A percentile compares a stretch with the other conserved stretches of the same genome.
These are phyloP conservation scores for Hyperoplus lanceolatus DNA, from an alignment of 2,797 vertebrate species.

Conservation along the genomic window DNA sequence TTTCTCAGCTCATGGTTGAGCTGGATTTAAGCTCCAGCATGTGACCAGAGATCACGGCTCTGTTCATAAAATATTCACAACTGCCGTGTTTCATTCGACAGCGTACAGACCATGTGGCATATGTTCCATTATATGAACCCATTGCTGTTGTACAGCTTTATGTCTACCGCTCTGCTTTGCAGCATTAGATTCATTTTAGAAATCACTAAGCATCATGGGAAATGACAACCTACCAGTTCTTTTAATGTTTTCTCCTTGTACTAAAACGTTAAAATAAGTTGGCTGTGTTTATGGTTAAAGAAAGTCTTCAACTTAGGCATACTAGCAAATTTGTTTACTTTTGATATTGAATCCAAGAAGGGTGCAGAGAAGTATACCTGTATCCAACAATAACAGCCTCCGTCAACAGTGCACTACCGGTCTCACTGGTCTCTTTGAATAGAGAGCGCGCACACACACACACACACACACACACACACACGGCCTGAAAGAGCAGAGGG, in stretches of 20 bases:
- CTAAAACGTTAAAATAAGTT: not conserved
- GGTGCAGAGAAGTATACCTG: not conserved
- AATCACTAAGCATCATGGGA: not conserved
- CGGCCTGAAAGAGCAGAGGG: slow-evolving; percentile 16
- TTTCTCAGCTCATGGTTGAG: slow-evolving; percentile 32
- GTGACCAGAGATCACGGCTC: slow-evolving; percentile 65
- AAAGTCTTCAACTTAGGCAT: not conserved
- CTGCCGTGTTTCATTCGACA: slow-evolving; percentile 37
- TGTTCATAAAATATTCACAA: slow-evolving; percentile 56
- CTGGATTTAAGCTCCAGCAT: slow-evolving; percentile 68
- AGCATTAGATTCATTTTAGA: slow-evolving; percentile 6
- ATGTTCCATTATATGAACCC: not conserved
- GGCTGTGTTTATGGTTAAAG: not conserved
- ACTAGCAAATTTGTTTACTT: not conserved
- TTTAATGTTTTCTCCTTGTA: not conserved
- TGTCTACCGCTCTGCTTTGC: not conserved
- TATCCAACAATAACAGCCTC: not conserved
- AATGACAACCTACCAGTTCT: not conserved
- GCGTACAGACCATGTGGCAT: not conserved
- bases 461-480: not conserved
- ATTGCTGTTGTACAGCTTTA: not conserved
- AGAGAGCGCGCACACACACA: not conserved
- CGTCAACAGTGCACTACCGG: slow-evolving; percentile 2
- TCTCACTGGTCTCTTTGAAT: slow-evolving; percentile 20
- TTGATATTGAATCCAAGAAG: not conserved